Base-by-base conservation (phyloP, 37 sponge, comb jelly and placozoan species). In the Theonella swinhoei region DNA sequence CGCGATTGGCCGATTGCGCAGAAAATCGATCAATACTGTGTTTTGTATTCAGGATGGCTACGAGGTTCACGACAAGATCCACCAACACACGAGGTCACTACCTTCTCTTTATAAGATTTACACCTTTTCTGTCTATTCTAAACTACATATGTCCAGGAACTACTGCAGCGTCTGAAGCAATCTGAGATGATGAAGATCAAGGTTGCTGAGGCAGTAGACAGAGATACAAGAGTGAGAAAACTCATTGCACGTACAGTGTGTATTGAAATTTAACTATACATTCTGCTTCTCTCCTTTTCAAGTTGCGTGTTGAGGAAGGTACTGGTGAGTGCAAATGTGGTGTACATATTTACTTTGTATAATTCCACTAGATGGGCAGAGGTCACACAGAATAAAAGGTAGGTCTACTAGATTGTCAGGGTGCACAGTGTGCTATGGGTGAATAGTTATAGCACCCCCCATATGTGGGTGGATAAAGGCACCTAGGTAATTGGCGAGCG, bases 1-100 rank as follows among this genome's bases (percentile, higher is more conserved):
- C n/a, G n/a, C n/a, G n/a, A n/a, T n/a, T 58, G 60, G 11, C 17
- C 19, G 60, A 23, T 65, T 20, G 5, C 5, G 66, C 66, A 7
- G 30, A 24, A 65, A 4, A 23, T 24, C n/a, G 5, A 29, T 11
- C 66, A 23, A 26, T 26, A 24, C 1, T 39, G 2, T 39, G 36
- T n/a, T 40, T 9, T 33, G 22, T 33, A 2, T 62, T 22, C 71
- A 89, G 90, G 85, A 39, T 89, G 90, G 90, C 65, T 89, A 8
- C 60, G 90, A 38, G 80, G 85, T 1, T 32, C 84, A 2, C 35
- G 72, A 20, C 24, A 89, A 2, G 68, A 83, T 35, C 90, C 90
- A 42, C 90, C 90, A 26, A 70, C 74, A 4, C 37, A 30, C 0
- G 74, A 89, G 62, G 90, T 89, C 29, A 37, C 73, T 64, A 25